Evolutionary conservation across 2,888 invertebrate species (phyloP), one percentile per base, ranked within the genome.

Genomic region (Catocala fraxini): DNA sequence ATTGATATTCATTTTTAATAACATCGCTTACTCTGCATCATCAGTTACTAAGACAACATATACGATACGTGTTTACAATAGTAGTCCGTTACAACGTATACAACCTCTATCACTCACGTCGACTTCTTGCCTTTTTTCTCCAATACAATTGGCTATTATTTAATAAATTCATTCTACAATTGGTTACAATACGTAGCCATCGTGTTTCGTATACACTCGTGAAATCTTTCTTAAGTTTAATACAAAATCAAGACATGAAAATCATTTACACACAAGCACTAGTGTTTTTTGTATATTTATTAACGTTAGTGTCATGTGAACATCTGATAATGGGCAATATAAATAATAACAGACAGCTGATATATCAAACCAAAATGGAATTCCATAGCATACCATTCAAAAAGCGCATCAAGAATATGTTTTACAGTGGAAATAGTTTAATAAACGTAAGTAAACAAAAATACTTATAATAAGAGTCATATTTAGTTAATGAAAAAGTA

Each of bases 291-390:
- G 13, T 77, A 0, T 60, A 41, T 33, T 4, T 70, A 6, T 57
- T 81, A 15, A 60, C 75, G 41, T 64, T 68, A n/a, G 47, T 70
- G 1, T 56, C 67, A 3, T 78, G 86, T 59, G 76, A 87, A 33
- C 77, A 88, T 75, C 76, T 89, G 25, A 79, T 84, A 57, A 33
- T 83, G 11, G 89, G 89, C 0, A 80, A 86, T 65, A 66, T 78
- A 4, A 79, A 71, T 46, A 77, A 77, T 46, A 80, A 81, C 41
- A 81, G 68, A 25, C 59, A 71, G 5, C 58, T 88, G 59, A 68
- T 89, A 13, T 73, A 84, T 68, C 84, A 86, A 10, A 77, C 76
- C 3, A 63, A 67, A 13, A 77, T 75, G 0, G 64, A 82, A 9
- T 87, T 81, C 53, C 25, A 70, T 3, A 77, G 79, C 0, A 81